Base-by-base conservation (phyloP, 2,113 vertebrate genomes). In the Sphaerodactylus townsendi region DNA sequence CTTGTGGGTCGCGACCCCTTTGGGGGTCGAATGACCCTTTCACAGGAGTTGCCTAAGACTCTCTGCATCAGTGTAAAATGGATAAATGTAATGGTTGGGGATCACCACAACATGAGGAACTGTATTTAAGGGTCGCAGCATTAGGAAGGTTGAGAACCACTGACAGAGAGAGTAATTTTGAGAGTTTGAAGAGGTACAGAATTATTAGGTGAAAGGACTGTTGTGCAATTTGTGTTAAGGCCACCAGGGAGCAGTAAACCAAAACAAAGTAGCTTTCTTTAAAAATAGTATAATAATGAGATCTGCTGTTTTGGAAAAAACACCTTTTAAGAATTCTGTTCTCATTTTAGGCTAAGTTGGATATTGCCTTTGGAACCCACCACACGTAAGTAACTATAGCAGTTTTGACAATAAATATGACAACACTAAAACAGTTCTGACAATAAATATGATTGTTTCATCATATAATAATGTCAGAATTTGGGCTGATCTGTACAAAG, bases 291-390 rank as follows among this genome's bases (percentile, higher is more conserved):
- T 71, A 44, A 28, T 28, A 3, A 37, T 56, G 59, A 66, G 8
- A 50, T 46, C 10, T 30, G 33, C 19, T 56, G 28, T 62, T n/a
- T 11, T 35, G 13, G 39, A 70, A 77, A 70, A 77, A 59, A 59
- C 21, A 28, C 23, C 39, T 37, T 35, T 77, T 69, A 84, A 69
- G 50, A 37, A 37, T 83, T 73, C 79, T 68, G 89, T 89, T 89
- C 62, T 88, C 78, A 91, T 95, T 82, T 71, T 93, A 99, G 98
- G 98, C 99, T 65, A 99, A 99, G 93, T 93, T 99, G 96, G 98
- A 99, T 92, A 99, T 99, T 92, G 98, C 98, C 3, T 99, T 99
- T 95, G 99, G 99, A 94, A 99, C 98, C 68, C 99, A 99, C 86
- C 99, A 99, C 91, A 99, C 98, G 98, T 99, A 97, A 98, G 98